Conservation (phyloP, 2,888 invertebrate species). For the Drosophila gaucha region DNA sequence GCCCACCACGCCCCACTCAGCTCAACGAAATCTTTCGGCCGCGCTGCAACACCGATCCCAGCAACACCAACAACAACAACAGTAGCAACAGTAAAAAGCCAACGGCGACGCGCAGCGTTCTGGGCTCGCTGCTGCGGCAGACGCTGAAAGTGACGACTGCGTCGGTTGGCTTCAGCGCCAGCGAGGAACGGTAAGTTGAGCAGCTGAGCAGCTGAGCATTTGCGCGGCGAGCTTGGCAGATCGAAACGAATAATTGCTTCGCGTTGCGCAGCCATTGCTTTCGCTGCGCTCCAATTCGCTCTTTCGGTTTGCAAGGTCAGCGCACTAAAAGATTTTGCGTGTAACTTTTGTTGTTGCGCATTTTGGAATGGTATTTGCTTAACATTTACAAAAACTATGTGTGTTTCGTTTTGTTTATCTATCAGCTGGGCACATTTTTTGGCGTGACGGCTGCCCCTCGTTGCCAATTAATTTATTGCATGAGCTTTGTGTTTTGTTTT, state of each 20-base stretch:
- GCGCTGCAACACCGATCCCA: constrained; percentile 74
- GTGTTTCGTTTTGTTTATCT: constrained; percentile 39
- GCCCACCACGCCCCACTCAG: constrained; percentile 49
- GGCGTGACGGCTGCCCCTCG: constrained; percentile 39
- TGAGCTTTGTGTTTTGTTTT: constrained; percentile 43
- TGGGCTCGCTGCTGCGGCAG: constrained; percentile 71
- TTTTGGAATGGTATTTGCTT: constrained; percentile 27
- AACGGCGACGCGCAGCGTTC: constrained; percentile 40
- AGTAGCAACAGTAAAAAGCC: constrained; percentile 20
- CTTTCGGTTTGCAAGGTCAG: constrained; percentile 20
- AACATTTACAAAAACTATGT: constrained; percentile 19
- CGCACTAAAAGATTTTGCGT: constrained; percentile 18
- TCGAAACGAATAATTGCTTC: constrained; percentile 15
- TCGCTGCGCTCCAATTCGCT: constrained; percentile 38
- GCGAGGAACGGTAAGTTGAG: constrained; percentile 70
- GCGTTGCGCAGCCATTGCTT: constrained; percentile 6
- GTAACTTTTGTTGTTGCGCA: constrained; percentile 26
- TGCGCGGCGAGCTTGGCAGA: constrained; percentile 14
- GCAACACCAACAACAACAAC: constrained; percentile 11
- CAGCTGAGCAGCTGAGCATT: neutral
- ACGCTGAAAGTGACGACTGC: constrained; percentile 75
- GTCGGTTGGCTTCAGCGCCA: constrained; percentile 67
- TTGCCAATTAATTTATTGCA: constrained; percentile 61
- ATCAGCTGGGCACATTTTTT: constrained; percentile 34
- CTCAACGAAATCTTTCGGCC: constrained; percentile 63